These are phyloP conservation scores for Dendrolimus houi DNA, from an alignment of 2,888 invertebrate species.

Conservation along the genomic window DNA sequence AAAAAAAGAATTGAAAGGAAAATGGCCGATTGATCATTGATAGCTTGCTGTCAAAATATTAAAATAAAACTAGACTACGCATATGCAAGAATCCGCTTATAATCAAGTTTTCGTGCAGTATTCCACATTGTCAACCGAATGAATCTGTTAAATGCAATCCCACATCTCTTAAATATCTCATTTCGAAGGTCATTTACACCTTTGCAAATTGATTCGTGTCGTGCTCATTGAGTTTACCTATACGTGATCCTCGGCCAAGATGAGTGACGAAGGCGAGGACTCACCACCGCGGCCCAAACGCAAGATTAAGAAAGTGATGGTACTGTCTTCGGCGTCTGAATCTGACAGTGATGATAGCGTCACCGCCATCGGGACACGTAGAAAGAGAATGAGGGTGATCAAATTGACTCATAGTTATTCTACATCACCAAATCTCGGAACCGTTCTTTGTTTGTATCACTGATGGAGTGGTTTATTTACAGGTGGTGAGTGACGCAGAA, in stretches of 20 bases:
- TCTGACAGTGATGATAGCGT: constrained; percentile 67
- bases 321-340: constrained; percentile 47
- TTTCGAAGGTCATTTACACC: constrained; percentile 64
- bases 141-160: constrained; percentile 31
- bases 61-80: constrained; percentile 42
- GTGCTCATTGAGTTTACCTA: constrained; percentile 29
- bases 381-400: constrained; percentile 64
- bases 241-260: constrained; percentile 21
- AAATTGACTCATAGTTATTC: too few species aligned
- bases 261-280: constrained; percentile 65
- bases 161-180: constrained; percentile 31
- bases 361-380: constrained; percentile 48
- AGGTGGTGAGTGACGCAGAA: constrained; percentile 74
- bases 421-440: constrained; percentile 9
- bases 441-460: constrained; percentile 3
- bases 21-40: constrained; percentile 66
- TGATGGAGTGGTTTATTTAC: constrained; percentile 25
- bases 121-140: constrained; percentile 36
- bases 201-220: constrained; percentile 60
- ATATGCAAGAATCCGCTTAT: constrained; percentile 32
- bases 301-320: constrained; percentile 49
- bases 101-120: constrained; percentile 26
- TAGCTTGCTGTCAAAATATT: constrained; percentile 74
- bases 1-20: constrained; percentile 38
- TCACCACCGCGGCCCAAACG: constrained; percentile 48